Evolutionary conservation across 2,113 vertebrate genomes (phyloP), one percentile per base, ranked within the genome.

Genomic region (Speoplatyrhinus poulsoni): DNA sequence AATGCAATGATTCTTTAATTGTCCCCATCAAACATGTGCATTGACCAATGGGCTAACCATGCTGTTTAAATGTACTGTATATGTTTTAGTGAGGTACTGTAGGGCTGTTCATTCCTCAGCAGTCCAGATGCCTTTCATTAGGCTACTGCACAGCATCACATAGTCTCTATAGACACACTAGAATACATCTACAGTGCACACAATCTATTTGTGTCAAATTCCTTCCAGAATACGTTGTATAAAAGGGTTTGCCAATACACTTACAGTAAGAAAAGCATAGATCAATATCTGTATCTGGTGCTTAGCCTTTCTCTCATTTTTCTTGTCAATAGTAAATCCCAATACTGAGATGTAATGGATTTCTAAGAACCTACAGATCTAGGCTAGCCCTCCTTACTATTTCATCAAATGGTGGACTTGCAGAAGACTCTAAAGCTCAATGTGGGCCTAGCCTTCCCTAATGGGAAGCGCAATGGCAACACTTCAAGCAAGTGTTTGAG

Each of bases 1-100:
- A 67, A 46, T 47, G n/a, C 60, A 58, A 46, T 67, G 62, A 76
- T 72, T 67, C 74, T 60, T 71, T 49, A 59, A 67, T 62, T 67
- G 61, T 48, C 65, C 62, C 16, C 13, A 64, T 78, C 60, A 55
- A 70, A 62, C 32, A 69, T 46, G 41, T 13, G 74, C 79, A 77
- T 70, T 56, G 56, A 55, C 70, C 58, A 49, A 57, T 80, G 26
- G 26, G 26, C 26, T 26, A 76, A 83, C 78, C 36, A 12, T 33
- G 6, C 4, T 59, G 32, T 36, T 1, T 33, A 36, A 19, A 36
- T 12, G 33, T 60, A 67, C 60, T 48, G 55, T 33, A 71, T 77
- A 65, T 62, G 78, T 63, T 72, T 70, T 26, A 16, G 32, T 50
- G n/a, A 52, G 63, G 63, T 64, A 48, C 50, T 26, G 26, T 26